These are phyloP conservation scores for Thumatha senex DNA, from an alignment of 2,888 invertebrate species.

Conservation along the genomic window DNA sequence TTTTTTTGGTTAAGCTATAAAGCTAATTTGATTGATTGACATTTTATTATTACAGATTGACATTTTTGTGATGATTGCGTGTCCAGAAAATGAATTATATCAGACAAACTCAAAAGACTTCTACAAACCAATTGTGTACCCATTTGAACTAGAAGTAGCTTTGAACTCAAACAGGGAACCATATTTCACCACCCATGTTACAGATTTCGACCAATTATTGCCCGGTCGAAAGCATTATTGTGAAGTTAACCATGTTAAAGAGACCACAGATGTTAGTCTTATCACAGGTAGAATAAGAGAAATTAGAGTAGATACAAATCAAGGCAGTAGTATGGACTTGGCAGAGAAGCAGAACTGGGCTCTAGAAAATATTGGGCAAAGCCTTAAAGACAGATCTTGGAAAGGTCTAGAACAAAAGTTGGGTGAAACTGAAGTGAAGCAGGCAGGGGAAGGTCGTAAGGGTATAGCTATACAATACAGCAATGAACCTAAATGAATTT, in stretches of 20 bases:
- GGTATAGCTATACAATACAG: constrained; percentile 90
- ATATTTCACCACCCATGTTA: constrained; percentile 85
- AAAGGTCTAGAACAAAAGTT: constrained; percentile 92
- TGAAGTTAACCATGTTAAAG: constrained; percentile 65
- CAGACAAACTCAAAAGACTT: constrained; percentile 89
- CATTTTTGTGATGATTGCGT: constrained; percentile 95
- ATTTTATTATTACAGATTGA: constrained; percentile 87
- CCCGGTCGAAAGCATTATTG: constrained; percentile 84
- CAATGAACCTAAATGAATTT: constrained; percentile 78
- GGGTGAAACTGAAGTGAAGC: constrained; percentile 87
- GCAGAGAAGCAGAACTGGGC: constrained; percentile 79
- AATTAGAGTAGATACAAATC: constrained; percentile 59
- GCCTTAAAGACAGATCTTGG: constrained; percentile 89
- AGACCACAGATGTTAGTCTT: constrained; percentile 87
- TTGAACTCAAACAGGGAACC: constrained; percentile 84
- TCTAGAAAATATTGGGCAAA: constrained; percentile 84
- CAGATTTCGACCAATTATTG: constrained; percentile 90
- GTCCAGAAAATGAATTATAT: constrained; percentile 94
- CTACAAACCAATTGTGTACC: constrained; percentile 94
- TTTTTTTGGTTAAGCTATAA: too few relatives aligned
- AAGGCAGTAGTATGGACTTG: constrained; percentile 60
- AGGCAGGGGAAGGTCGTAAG: constrained; percentile 87
- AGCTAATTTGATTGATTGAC: too few relatives aligned
- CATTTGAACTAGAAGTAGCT: constrained; percentile 95
- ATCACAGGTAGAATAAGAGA: constrained; percentile 88